These are phyloP conservation scores for Cenopis cana DNA, from an alignment of 2,888 invertebrate species.

Conservation along the genomic window DNA sequence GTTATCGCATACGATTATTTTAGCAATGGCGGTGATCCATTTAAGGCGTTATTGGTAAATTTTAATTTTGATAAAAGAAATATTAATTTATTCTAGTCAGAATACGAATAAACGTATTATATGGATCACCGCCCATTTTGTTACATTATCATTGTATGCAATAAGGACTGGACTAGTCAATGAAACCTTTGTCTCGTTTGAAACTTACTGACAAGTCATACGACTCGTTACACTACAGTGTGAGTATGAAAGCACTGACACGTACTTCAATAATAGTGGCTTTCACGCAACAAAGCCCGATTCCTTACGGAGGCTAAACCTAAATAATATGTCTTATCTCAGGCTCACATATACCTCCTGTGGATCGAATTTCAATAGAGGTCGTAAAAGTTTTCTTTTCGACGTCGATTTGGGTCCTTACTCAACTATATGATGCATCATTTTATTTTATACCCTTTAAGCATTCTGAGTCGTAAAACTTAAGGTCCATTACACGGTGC, in stretches of 20 bases:
- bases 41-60: too few species aligned
- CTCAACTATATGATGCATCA: slow-evolving; percentile 26
- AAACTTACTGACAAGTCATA: not conserved
- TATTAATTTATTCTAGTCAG: too few species aligned
- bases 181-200: too few species aligned
- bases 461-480: slow-evolving; percentile 19
- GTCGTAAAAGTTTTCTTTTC: slow-evolving; percentile 41
- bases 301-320: slow-evolving; percentile 30
- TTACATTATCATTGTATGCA: too few species aligned
- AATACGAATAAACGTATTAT: too few species aligned
- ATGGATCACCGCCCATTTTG: too few species aligned
- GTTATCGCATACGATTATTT: too few species aligned
- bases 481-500: too few species aligned
- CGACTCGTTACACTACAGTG: slow-evolving; percentile 13
- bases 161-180: too few species aligned
- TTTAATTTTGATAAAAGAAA: too few species aligned
- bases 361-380: slow-evolving; percentile 42
- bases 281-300: slow-evolving; percentile 32
- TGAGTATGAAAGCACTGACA: slow-evolving; percentile 13
- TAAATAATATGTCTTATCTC: slow-evolving; percentile 38
- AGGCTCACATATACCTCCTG: slow-evolving; percentile 38
- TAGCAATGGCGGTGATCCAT: too few species aligned
- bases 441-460: slow-evolving; percentile 35
- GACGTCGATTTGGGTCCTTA: slow-evolving; percentile 38
- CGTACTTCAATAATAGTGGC: slow-evolving; percentile 31